Evolutionary conservation across 2,797 vertebrate genomes (phyloP).

Genomic region (Petrocephalus schoutedeni): DNA sequence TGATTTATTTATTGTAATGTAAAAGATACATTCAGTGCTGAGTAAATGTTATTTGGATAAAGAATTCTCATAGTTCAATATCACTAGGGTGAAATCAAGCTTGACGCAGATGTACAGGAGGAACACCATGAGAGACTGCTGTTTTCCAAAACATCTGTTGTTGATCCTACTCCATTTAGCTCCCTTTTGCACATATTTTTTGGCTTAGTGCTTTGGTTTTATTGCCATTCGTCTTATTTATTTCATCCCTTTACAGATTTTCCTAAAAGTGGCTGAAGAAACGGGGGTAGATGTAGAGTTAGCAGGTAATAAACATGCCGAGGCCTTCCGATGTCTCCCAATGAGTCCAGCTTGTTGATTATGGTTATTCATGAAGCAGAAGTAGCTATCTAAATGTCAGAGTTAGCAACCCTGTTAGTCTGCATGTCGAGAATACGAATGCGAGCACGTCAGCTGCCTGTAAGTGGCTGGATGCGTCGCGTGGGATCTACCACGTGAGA

Average conservation of each 20-base stretch:
- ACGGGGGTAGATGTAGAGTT: conserved; percentile 80
- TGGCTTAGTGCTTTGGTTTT: background rate
- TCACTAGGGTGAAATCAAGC: background rate
- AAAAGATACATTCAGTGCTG: background rate
- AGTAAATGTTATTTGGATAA: background rate
- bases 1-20: background rate
- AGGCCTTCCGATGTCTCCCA: background rate
- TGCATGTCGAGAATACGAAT: background rate
- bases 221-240: background rate
- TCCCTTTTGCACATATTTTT: background rate
- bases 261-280: conserved; percentile 93
- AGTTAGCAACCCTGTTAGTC: background rate
- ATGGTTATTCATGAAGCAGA: conserved; percentile 61
- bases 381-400: conserved; percentile 43
- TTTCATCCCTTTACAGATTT: conserved; percentile 68
- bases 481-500: background rate
- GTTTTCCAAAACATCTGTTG: background rate
- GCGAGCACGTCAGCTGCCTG: background rate
- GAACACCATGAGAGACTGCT: background rate
- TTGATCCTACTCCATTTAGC: background rate
- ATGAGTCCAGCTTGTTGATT: conserved; percentile 36
- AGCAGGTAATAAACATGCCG: conserved; percentile 59
- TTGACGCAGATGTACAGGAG: background rate
- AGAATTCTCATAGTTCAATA: background rate
- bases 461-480: background rate